phyloP scores from a whole-genome alignment of 1,140 invertebrate genomes.

The Drosophila nasuta region DNA sequence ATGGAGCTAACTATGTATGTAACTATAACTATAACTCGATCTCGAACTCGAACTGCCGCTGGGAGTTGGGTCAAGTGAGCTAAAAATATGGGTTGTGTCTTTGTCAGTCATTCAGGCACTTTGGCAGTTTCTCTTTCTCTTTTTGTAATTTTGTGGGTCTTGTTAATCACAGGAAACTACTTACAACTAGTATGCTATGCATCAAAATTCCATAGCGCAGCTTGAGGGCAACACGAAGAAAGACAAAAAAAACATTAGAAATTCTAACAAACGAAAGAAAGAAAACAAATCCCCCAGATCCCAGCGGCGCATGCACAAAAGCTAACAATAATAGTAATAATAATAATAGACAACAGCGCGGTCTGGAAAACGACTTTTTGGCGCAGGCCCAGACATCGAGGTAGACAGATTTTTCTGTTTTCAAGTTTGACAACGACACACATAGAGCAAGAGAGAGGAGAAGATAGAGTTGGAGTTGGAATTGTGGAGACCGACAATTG shows the following conservation, averaged over 20 bases:
- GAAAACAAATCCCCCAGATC: slow-evolving; percentile 49
- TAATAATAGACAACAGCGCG: slow-evolving; percentile 9
- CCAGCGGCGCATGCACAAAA: slow-evolving; percentile 37
- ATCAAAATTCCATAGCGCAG: slow-evolving; percentile 49
- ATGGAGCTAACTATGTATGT: slow-evolving; percentile 46
- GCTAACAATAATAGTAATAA: slow-evolving; percentile 50
- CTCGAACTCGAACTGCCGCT: not conserved
- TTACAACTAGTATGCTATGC: slow-evolving; percentile 37
- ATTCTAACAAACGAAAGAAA: slow-evolving; percentile 58
- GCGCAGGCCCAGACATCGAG: slow-evolving; percentile 33
- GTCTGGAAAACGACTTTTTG: slow-evolving; percentile 67
- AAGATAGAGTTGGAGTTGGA: not conserved
- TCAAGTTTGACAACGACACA: slow-evolving; percentile 35
- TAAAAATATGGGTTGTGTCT: slow-evolving; percentile 27
- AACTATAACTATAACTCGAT: not conserved
- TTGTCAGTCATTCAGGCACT: not conserved
- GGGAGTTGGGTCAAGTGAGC: slow-evolving; percentile 41
- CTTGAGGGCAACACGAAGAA: slow-evolving; percentile 57
- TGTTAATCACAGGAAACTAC: slow-evolving; percentile 68
- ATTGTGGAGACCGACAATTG: slow-evolving; percentile 58
- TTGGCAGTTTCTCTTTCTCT: slow-evolving; percentile 69
- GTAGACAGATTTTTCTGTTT: slow-evolving; percentile 19
- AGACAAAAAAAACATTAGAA: slow-evolving; percentile 64
- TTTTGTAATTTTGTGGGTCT: slow-evolving; percentile 1
- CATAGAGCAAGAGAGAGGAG: not conserved